Evolutionary conservation across 2,797 vertebrate species (phyloP), one percentile per base, ranked within the genome.

Genomic region (Alcedo quadribrachys): DNA sequence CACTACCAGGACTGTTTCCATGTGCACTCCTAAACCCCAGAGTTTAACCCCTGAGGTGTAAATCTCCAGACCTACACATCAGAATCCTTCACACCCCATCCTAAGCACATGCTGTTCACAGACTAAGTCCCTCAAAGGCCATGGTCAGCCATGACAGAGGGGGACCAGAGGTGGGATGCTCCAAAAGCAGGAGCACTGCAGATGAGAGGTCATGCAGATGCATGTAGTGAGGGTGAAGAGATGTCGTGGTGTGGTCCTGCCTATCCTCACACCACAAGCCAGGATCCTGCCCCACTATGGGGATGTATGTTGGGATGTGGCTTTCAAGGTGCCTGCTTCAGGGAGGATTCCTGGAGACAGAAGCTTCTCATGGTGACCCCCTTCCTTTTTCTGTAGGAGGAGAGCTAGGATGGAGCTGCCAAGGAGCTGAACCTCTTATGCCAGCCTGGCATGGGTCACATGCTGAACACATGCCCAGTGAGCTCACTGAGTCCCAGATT

Each of bases 181-280:
- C 13, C 1, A 1, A 53, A 62, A 45, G 33, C 0, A 0, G 16
- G 28, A 58, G 13, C 10, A 11, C 15, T 1, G 0, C 8, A 58
- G 62, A 35, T 9, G 8, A 22, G 62, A n/a, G 77, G 50, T 40
- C 5, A 0, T 27, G n/a, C 43, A 33, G 50, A n/a, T 32, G 42
- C 8, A 18, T 19, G 32, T 28, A 46, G 55, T 5, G 48, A 61
- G 7, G 19, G 30, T 18, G 22, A 16, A 24, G 42, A 77, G n/a
- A 11, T 67, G 35, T 16, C 21, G 8, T 2, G 2, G 9, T 20
- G 11, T n/a, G 53, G 32, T 43, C 48, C 20, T 77, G 57, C 10
- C 30, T 0, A 1, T 80, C 48, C 42, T 74, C 43, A 30, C 43
- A 20, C 43, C 0, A 0, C 3, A 22, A 76, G 46, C 80, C 1